Conservation (phyloP, 2,797 vertebrate species). For the Rhadinocentrus ornatus region DNA sequence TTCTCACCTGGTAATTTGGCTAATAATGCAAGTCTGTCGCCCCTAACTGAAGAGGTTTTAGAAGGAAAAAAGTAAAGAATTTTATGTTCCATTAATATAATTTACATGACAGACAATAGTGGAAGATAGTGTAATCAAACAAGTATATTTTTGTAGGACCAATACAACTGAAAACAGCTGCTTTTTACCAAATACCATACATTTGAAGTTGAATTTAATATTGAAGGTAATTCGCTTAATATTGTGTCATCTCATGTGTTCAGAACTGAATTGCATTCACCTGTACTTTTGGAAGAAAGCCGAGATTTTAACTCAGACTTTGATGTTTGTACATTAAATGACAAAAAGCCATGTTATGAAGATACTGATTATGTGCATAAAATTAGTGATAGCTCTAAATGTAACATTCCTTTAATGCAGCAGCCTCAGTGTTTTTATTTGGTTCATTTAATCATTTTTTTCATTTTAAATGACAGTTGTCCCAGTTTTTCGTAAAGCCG, state of each 20-base stretch:
- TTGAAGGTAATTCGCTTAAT: constrained; percentile 33
- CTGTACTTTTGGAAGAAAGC: constrained; percentile 27
- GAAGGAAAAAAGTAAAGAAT: constrained; percentile 34
- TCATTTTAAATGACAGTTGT: constrained; percentile 52
- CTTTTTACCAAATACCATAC: constrained; percentile 80
- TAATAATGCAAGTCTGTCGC: constrained; percentile 10
- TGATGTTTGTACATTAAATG: constrained; percentile 53
- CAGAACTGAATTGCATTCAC: constrained; percentile 25
- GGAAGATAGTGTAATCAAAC: constrained; percentile 40
- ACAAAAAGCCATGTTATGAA: constrained; percentile 56
- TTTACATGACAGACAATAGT: constrained; percentile 27
- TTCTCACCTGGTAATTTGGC: constrained; percentile 20
- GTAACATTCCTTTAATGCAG: constrained; percentile 68
- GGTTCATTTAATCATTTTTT: constrained; percentile 20
- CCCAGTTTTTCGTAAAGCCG: constrained; percentile 83
- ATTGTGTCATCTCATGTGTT: constrained; percentile 37
- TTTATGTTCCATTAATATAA: constrained; percentile 35
- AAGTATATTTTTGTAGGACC: constrained; percentile 80
- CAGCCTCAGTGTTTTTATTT: constrained; percentile 57
- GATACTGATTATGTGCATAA: constrained; percentile 54
- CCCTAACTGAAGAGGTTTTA: constrained; percentile 16
- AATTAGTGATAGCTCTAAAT: constrained; percentile 51
- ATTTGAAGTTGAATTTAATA: constrained; percentile 54
- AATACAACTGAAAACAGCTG: constrained; percentile 68
- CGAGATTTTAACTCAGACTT: constrained; percentile 39